phyloP scores from a whole-genome alignment of 2,888 invertebrate species.

The Archips xylosteana region DNA sequence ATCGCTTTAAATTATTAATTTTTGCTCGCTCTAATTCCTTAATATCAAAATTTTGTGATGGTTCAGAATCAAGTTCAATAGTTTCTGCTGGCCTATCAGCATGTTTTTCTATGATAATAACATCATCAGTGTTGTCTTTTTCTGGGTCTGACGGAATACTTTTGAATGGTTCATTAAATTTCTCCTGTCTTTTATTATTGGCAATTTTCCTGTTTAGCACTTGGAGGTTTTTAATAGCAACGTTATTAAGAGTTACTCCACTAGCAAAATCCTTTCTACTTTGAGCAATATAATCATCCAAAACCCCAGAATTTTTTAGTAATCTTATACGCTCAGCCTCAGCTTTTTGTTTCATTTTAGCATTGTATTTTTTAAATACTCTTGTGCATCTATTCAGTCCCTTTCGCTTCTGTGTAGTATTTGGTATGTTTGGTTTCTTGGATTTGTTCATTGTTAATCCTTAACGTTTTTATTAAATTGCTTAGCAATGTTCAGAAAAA shows the following conservation, averaged over 20 bases:
- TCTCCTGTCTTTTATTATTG: neutral
- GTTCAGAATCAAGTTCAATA: neutral
- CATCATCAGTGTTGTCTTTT: neutral
- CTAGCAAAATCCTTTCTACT: neutral
- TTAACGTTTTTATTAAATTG: neutral
- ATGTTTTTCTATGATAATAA: neutral
- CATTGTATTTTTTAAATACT: neutral
- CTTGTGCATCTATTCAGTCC: neutral
- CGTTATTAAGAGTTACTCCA: neutral
- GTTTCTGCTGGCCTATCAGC: neutral
- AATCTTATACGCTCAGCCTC: neutral
- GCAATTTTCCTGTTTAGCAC: neutral
- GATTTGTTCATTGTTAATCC: slow-evolving; percentile 3
- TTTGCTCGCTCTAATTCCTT: neutral
- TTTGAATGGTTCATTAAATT: neutral
- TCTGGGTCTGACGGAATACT: neutral
- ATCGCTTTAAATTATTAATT: neutral
- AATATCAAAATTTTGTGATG: neutral
- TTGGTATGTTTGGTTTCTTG: neutral
- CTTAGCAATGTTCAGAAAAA: neutral
- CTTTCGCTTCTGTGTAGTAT: neutral
- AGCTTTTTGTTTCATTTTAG: neutral
- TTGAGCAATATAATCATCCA: slow-evolving; percentile 10
- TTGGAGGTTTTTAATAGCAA: slow-evolving; percentile 5
- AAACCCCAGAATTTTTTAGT: slow-evolving; percentile 1